These are phyloP conservation scores for Typhlichthys subterraneus DNA, from an alignment of 2,797 vertebrate genomes.

Conservation along the genomic window DNA sequence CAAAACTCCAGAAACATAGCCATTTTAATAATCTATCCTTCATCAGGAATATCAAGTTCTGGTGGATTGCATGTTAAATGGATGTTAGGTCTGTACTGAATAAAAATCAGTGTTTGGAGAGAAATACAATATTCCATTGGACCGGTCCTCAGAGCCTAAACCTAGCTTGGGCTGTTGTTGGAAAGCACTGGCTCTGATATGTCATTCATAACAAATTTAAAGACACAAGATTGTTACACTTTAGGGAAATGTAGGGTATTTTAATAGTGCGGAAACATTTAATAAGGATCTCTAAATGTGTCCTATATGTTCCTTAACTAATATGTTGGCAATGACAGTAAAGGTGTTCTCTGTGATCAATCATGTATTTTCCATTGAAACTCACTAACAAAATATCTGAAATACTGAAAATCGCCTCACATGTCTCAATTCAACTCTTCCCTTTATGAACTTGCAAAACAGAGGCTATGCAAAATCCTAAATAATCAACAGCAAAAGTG, in stretches of 20 bases:
- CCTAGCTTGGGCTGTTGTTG: conserved; percentile 25
- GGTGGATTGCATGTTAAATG: conserved; percentile 36
- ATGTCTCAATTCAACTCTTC: conserved; percentile 7
- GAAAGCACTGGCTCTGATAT: conserved; percentile 30
- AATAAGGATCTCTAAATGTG: conserved; percentile 30
- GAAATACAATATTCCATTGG: conserved; percentile 50
- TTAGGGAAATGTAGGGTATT: conserved; percentile 28
- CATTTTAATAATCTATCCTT: conserved; percentile 56
- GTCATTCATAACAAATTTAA: conserved; percentile 22
- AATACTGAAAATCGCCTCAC: conserved; percentile 13
- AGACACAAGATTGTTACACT: conserved; percentile 39
- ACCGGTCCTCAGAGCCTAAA: conserved; percentile 34
- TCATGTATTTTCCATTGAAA: conserved; percentile 35
- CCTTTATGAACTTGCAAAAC: not conserved
- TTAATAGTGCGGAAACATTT: conserved; percentile 35
- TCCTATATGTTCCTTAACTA: conserved; percentile 12
- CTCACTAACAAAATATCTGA: conserved; percentile 33
- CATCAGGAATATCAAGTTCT: conserved; percentile 49
- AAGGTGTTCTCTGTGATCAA: conserved; percentile 21
- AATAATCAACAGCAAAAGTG: too few relatives aligned
- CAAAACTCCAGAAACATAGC: conserved; percentile 37
- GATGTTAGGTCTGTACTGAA: conserved; percentile 45
- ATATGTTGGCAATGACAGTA: not conserved
- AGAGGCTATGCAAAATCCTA: not conserved
- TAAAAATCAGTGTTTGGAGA: conserved; percentile 49